Evolutionary conservation across 2,113 vertebrate species (phyloP), one percentile per base, ranked within the genome.

Genomic region (Hippocampus barbouri): DNA sequence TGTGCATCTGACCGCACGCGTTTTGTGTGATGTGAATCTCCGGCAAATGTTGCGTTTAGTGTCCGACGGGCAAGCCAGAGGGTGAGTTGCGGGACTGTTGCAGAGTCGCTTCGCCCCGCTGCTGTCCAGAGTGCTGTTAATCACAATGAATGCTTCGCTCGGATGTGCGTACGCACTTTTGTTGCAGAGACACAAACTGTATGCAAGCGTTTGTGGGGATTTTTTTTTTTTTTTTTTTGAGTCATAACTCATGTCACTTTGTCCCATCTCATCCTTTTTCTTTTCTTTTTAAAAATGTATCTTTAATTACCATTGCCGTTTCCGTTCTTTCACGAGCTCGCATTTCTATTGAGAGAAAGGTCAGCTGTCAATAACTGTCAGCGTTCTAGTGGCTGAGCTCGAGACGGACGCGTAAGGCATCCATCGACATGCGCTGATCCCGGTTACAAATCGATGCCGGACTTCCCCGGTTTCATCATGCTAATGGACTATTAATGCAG

Each of bases 311-410:
- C 40, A 64, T 30, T 7, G 16, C 15, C 30, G 25, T 49, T 30
- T 21, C 7, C 14, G 68, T 67, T 64, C 67, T 56, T 67, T 34
- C 34, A 11, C 45, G 56, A 69, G 54, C 57, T 71, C 57, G 74
- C 30, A 43, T 74, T 67, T 65, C 56, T 73, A 51, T 71, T 72
- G 70, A 59, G 61, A 74, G 74, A 68, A 61, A 67, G 67, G 61
- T 49, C 16, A 60, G 57, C 54, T 69, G 72, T 66, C 82, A 78
- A 68, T 77, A 79, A 43, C 68, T 76, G 61, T 75, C 74, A 72
- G 49, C 45, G 34, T 71, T 60, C 71, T 14, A 66, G 41, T 61
- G 54, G 43, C 45, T 53, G 68, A 62, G 56, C 67, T 75, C 23
- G 8, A 59, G 43, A 40, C 30, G 60, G 69, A 75, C 63, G 75